Conservation (phyloP, 2,113 vertebrate genomes). For the Platichthys flesus region DNA sequence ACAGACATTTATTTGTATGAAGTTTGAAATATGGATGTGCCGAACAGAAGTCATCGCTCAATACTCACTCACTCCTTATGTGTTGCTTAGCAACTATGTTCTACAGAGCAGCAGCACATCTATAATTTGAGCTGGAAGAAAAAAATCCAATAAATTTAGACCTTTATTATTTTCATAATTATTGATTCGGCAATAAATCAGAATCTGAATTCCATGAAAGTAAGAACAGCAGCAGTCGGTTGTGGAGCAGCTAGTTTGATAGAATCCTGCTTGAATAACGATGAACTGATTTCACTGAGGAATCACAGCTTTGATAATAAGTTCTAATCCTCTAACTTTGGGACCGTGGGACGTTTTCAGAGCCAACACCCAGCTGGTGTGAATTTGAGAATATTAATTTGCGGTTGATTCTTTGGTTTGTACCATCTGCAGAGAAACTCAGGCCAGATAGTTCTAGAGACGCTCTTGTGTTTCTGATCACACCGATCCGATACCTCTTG, state of each 20-base stretch:
- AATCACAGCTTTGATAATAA: not conserved
- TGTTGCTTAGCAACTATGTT: conserved; percentile 59
- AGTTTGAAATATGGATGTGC: conserved; percentile 38
- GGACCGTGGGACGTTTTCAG: not conserved
- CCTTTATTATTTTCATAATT: not conserved
- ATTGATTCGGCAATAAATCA: conserved; percentile 4
- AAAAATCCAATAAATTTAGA: conserved; percentile 3
- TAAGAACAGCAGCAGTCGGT: not conserved
- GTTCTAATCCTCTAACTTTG: not conserved
- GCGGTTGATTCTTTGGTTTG: not conserved
- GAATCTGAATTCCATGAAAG: too few relatives aligned
- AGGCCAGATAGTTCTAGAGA: not conserved
- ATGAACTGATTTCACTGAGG: not conserved
- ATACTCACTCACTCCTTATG: conserved; percentile 5
- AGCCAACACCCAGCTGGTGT: not conserved
- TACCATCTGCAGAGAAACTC: not conserved
- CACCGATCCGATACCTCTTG: conserved; percentile 60
- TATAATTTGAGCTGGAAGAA: not conserved
- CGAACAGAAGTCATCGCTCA: conserved; percentile 20
- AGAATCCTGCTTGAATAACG: not conserved
- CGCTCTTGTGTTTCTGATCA: not conserved
- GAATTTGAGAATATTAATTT: not conserved
- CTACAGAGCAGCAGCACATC: not conserved
- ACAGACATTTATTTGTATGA: conserved; percentile 18
- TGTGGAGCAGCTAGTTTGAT: not conserved